phyloP scores from a whole-genome alignment of 2,113 vertebrate genomes.

The Peromyscus leucopus region DNA sequence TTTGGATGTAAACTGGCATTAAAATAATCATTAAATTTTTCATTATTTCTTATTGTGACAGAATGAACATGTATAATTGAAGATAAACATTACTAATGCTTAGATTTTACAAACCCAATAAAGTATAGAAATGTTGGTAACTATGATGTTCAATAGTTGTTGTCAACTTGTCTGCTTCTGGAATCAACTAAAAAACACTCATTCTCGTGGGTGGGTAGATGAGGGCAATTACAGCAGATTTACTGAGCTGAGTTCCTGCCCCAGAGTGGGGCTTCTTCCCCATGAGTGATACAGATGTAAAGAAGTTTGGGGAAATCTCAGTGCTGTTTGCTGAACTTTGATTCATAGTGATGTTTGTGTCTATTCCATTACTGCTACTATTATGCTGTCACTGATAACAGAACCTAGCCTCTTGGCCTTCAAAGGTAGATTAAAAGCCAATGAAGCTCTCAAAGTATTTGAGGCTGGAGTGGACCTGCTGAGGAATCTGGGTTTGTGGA shows the following conservation, averaged over 20 bases:
- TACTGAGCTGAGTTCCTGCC: not conserved
- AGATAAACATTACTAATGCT: not conserved
- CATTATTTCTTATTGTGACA: not conserved
- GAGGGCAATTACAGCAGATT: not conserved
- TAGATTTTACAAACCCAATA: conserved; percentile 6
- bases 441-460: not conserved
- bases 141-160: not conserved
- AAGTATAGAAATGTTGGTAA: not conserved
- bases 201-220: no score
- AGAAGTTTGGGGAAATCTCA: not conserved
- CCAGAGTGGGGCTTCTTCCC: no score
- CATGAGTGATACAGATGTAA: no score
- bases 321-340: not conserved
- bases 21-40: not conserved
- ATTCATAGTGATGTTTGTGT: no score
- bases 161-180: not conserved
- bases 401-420: not conserved
- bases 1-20: not conserved
- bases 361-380: not conserved
- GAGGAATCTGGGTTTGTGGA: no score
- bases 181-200: not conserved
- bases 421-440: not conserved
- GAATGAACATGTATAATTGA: not conserved
- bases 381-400: no score
- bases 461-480: not conserved